Base-by-base conservation (phyloP, 2,113 vertebrate species). In the Tautogolabrus adspersus region DNA sequence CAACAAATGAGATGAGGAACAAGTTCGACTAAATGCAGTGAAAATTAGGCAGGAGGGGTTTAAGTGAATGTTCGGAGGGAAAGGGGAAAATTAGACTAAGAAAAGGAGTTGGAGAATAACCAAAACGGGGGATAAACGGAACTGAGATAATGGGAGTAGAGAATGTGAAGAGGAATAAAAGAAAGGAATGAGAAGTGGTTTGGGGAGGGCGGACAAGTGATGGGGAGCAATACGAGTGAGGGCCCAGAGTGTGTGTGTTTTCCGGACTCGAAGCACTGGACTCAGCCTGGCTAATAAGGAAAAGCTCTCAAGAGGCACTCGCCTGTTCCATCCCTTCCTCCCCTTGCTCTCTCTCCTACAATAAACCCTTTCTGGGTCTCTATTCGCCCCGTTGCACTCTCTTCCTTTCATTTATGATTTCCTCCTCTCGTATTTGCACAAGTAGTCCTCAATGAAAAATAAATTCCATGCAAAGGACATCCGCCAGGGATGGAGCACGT, bases 221-320 rank as follows among this genome's bases (percentile, higher is more conserved):
- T 68, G 75, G 72, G 60, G 72, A 60, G 61, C 23, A 19, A 72
- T 61, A 34, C 11, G 34, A 85, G 62, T 79, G 76, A 65, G 77
- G 83, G 68, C 60, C 55, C 79, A 42, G 77, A 77, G 75, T 81
- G 77, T 79, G 77, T 79, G 82, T 89, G 80, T 87, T 91, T 82
- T 84, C 81, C 72, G 71, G 81, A 85, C 87, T 84, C 87, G 62
- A 82, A 83, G 86, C 55, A 5, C 46, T 38, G 75, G 85, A 91
- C 88, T 91, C 89, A 88, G 79, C 73, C 78, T 16, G 66, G 74
- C 87, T 91, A 90, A 93, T 92, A 90, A 90, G 79, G 82, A 90
- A 84, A 89, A 86, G 79, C 89, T 86, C 87, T 91, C 82, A 78
- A 91, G 91, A 89, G 90, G 83, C 87, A 90, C 91, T 93, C 59